A percentile compares a stretch with the other conserved stretches of the same genome.
Conservation (phyloP, 2,888 invertebrate genomes). For the Syrista parreyssii region DNA sequence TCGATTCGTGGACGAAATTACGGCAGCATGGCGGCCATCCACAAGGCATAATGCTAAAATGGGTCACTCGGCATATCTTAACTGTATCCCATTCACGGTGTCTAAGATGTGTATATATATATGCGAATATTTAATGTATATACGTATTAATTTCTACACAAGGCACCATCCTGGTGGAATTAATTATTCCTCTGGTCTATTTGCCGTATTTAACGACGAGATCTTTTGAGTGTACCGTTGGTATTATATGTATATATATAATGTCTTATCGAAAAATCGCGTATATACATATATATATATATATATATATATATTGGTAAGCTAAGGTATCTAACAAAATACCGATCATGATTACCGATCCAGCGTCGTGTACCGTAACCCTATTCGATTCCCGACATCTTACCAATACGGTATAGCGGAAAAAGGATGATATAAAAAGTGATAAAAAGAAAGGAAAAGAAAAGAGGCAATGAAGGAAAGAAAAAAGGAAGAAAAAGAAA, state of each 20-base stretch:
- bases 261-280: neutral
- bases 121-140: neutral
- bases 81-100: constrained; percentile 24
- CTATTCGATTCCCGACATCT: neutral
- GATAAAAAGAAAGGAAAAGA: neutral
- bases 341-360: neutral
- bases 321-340: neutral
- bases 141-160: neutral
- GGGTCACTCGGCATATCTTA: constrained; percentile 32
- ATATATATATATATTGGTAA: neutral
- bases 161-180: neutral
- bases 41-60: constrained; percentile 18
- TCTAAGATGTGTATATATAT: neutral
- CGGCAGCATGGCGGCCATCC: neutral
- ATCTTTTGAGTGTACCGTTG: neutral
- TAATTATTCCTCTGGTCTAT: neutral
- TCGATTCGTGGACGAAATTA: neutral
- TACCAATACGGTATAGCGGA: neutral
- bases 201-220: neutral
- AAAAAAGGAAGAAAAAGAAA: neutral
- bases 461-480: neutral
- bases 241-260: neutral
- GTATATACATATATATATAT: neutral
- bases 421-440: neutral
- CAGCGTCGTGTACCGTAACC: neutral